These are phyloP conservation scores for Schizothorax lantsangensis DNA, from an alignment of 2,797 vertebrate genomes.

Conservation along the genomic window DNA sequence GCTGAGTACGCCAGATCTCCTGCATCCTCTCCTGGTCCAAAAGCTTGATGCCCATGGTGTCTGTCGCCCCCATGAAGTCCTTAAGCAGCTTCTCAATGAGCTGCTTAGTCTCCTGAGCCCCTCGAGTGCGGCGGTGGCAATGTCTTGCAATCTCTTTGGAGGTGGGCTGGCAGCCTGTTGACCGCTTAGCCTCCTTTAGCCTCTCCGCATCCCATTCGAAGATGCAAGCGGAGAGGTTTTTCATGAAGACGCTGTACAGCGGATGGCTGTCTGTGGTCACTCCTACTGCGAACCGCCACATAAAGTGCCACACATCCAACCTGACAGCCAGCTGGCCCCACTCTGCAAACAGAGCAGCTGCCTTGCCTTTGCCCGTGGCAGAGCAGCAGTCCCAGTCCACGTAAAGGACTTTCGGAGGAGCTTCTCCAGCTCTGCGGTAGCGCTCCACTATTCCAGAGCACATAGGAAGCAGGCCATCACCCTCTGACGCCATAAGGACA, in stretches of 20 bases:
- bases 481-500: neutral
- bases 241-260: neutral
- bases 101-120: conserved; percentile 7
- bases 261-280: neutral
- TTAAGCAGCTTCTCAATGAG: conserved; percentile 19
- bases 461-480: neutral
- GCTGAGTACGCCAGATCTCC: neutral
- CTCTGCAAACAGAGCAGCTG: neutral
- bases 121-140: neutral
- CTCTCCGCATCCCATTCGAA: conserved; percentile 2
- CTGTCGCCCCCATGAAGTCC: neutral
- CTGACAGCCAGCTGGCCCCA: neutral
- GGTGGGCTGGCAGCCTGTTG: neutral
- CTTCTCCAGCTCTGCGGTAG: neutral
- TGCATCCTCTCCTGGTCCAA: conserved; percentile 12
- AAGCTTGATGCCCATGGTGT: conserved; percentile 37
- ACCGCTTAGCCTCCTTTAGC: neutral
- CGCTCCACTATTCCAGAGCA: neutral
- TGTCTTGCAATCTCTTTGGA: neutral
- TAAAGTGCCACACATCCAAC: neutral
- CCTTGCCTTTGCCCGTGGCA: too few species aligned
- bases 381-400: neutral
- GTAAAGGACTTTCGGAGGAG: neutral
- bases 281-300: neutral
- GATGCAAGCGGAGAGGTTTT: neutral